Evolutionary conservation across 2,797 vertebrate genomes (phyloP), one percentile per base, ranked within the genome.

Genomic region (Hippopotamyrus pictus): DNA sequence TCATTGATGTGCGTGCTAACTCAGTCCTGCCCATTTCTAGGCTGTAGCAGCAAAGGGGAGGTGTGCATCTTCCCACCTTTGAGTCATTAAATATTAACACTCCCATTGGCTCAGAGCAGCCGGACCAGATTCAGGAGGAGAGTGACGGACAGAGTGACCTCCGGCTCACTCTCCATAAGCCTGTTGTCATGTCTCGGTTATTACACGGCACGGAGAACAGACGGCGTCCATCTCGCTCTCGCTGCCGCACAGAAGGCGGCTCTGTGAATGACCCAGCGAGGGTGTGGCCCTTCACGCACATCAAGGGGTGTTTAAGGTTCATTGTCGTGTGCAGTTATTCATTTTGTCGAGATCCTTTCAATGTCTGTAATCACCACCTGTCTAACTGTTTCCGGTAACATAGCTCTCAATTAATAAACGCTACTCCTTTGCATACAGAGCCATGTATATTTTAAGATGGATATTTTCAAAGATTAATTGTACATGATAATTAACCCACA

Each of bases 11-110:
- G 33, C 29, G 2, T 76, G 69, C 33, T 37, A 37, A 41, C 69
- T 19, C 33, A 19, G 12, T 41, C 33, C 5, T 76, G 5, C 69
- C 6, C 48, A 51, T 53, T 85, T 85, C 11, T 88, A 69, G 76
- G 87, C 22, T 53, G n/a, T 46, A 73, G 5, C 69, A 88, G 11
- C 76, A 54, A 76, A 91, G 46, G 76, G 54, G 90, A 82, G 88
- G 92, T 87, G 86, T 90, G 89, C 90, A 92, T 90, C 88, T 90
- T 91, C 92, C 92, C 93, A 91, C 93, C 92, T 92, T 92, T 90
- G 87, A 88, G 87, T 92, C 92, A 94, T 95, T 94, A 95, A 95
- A 95, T 95, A 95, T 95, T 94, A 94, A 95, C 90, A 88, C 82
- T 89, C 88, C 90, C 93, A 93, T 92, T 92, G 91, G 85, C 87